phyloP scores from a whole-genome alignment of 2,113 vertebrate genomes.

The Misgurnus mizolepis region DNA sequence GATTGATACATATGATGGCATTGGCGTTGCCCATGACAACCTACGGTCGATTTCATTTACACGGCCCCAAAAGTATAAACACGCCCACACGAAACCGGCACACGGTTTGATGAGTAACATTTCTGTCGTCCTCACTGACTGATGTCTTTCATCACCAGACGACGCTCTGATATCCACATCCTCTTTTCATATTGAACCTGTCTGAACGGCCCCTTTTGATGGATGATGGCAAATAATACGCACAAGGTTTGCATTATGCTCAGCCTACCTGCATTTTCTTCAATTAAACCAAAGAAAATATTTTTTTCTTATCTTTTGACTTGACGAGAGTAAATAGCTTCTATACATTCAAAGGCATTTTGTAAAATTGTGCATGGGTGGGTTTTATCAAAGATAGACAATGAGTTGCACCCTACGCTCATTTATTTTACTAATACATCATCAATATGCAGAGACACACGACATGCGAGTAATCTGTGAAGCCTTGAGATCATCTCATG shows the following conservation, averaged over 20 bases:
- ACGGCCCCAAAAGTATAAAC: conserved; percentile 36
- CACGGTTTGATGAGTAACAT: conserved; percentile 62
- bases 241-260: conserved; percentile 8
- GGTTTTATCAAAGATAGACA: background rate
- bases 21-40: conserved; percentile 38
- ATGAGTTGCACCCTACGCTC: background rate
- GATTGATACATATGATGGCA: conserved; percentile 1
- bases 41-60: conserved; percentile 38
- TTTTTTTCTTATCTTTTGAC: background rate
- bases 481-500: conserved; percentile 13
- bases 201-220: conserved; percentile 36
- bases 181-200: conserved; percentile 42
- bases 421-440: conserved; percentile 40
- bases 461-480: conserved; percentile 6
- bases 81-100: conserved; percentile 58
- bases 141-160: conserved; percentile 44
- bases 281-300: conserved; percentile 30
- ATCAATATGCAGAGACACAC: conserved; percentile 52
- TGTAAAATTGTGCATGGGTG: background rate
- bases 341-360: background rate
- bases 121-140: conserved; percentile 61
- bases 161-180: conserved; percentile 53
- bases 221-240: conserved; percentile 39
- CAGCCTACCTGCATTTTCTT: background rate
- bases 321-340: conserved; percentile 19